Evolutionary conservation across 2,888 invertebrate species (phyloP).

Genomic region (Andrena chrysosceles): DNA sequence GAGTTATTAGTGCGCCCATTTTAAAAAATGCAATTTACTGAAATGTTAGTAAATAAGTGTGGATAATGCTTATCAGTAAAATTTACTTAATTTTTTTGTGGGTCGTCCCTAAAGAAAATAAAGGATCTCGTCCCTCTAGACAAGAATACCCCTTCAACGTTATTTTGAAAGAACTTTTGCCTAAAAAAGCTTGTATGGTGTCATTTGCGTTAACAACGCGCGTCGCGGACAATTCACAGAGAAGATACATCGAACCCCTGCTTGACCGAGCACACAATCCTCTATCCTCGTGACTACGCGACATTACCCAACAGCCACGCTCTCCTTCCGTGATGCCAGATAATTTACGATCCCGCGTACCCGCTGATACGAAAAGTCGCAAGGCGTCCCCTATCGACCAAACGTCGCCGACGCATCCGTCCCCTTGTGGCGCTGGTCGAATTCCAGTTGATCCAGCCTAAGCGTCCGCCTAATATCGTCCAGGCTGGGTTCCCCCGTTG

Average conservation of each 20-base stretch:
- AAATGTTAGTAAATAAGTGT: no score
- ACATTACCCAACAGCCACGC: slow-evolving; percentile 34
- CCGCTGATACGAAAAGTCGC: slow-evolving; percentile 56
- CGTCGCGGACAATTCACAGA: neutral
- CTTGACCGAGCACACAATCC: neutral
- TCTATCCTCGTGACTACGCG: slow-evolving; percentile 42
- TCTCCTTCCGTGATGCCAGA: slow-evolving; percentile 48
- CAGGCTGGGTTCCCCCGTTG: slow-evolving; percentile 55
- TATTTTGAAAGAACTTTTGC: no score
- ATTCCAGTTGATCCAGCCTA: slow-evolving; percentile 73
- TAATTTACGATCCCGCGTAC: slow-evolving; percentile 57
- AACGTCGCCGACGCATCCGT: slow-evolving; percentile 57
- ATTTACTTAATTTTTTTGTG: no score
- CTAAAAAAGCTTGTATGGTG: neutral
- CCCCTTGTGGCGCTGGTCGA: slow-evolving; percentile 47
- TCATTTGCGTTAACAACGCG: neutral
- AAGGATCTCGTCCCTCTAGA: no score
- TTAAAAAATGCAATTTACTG: no score
- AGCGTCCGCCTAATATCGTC: slow-evolving; percentile 72
- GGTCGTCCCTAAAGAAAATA: no score
- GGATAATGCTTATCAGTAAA: no score
- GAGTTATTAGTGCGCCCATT: no score
- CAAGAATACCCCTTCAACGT: no score
- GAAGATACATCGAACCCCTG: neutral
- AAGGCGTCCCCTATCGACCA: slow-evolving; percentile 62